Evolutionary conservation across 2,113 vertebrate genomes (phyloP), one percentile per base, ranked within the genome.

Genomic region (Centropus unirufus): DNA sequence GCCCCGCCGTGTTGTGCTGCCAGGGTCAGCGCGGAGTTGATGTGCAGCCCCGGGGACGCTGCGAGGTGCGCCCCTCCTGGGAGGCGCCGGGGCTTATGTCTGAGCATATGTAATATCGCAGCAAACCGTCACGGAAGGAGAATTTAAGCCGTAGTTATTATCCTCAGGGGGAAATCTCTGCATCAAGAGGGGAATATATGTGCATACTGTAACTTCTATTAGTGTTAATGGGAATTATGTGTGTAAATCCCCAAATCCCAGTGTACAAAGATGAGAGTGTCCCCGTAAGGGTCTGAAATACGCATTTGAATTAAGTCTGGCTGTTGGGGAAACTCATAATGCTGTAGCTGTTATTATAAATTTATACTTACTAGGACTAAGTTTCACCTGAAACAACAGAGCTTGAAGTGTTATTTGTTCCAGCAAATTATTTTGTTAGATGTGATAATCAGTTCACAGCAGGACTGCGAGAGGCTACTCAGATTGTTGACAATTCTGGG

Each of bases 321-420:
- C 92, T 95, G 80, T 90, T 94, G 91, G 84, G 91, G 91, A 91
- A 97, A 96, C 79, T 96, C 36, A 19, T 80, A 96, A 89, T 64
- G 51, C 61, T 81, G 85, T 78, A 69, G 94, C 73, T 90, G 73
- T 87, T 96, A 89, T 88, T 97, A 69, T 68, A 83, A 79, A 94
- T 98, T 97, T 96, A 91, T 97, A 96, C 66, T 96, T 95, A 78
- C 93, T 59, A 94, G 92, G 93, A 80, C 84, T 75, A 77, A 92
- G 84, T 94, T 95, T 95, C 97, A 97, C 97, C 95, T 97, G 97
- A 97, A 98, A 97, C 93, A 97, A 98, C 95, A 97, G 79, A 96
- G 83, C 85, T 93, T 67, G 75, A 95, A 97, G 94, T 97, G 92
- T 96, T 98, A 96, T 96, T 97, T 97, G 96, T 96, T 97, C 89